A percentile compares a stretch with the other conserved stretches of the same genome.
Evolutionary conservation across 1,140 invertebrate genomes (phyloP).

Genomic region (Solenopsis fugax): DNA sequence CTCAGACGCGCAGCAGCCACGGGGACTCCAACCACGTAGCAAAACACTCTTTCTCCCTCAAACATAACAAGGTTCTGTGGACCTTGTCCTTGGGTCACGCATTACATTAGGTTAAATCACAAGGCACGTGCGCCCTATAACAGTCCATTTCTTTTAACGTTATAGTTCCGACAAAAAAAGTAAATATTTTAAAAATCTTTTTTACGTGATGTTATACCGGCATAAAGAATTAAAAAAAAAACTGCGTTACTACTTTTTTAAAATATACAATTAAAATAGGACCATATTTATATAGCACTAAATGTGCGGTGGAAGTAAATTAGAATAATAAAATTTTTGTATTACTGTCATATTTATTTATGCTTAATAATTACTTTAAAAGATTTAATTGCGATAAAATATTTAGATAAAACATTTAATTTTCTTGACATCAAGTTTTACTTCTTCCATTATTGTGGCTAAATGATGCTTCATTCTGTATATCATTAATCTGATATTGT

Average conservation of each 20-base stretch:
- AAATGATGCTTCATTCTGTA: not conserved
- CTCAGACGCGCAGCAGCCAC: constrained; percentile 72
- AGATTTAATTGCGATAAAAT: not conserved
- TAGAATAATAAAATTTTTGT: not conserved
- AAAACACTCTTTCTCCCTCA: constrained; percentile 66
- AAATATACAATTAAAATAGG: not conserved
- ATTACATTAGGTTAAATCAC: constrained; percentile 40
- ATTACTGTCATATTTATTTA: not conserved
- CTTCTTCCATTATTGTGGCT: not conserved
- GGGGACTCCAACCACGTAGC: constrained; percentile 67
- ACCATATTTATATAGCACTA: not conserved
- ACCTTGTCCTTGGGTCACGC: constrained; percentile 67
- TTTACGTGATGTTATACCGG: not conserved
- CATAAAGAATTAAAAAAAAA: not conserved
- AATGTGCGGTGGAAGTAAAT: not conserved
- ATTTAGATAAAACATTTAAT: not conserved
- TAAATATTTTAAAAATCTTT: not conserved
- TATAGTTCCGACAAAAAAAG: not conserved
- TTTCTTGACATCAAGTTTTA: not conserved
- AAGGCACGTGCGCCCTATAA: not conserved
- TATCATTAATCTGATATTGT: not conserved
- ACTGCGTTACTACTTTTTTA: not conserved
- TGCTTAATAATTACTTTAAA: not conserved
- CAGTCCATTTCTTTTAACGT: not conserved
- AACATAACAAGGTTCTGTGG: constrained; percentile 12